These are phyloP conservation scores for Drosophila biarmipes DNA, from an alignment of 1,140 invertebrate species.

Conservation along the genomic window DNA sequence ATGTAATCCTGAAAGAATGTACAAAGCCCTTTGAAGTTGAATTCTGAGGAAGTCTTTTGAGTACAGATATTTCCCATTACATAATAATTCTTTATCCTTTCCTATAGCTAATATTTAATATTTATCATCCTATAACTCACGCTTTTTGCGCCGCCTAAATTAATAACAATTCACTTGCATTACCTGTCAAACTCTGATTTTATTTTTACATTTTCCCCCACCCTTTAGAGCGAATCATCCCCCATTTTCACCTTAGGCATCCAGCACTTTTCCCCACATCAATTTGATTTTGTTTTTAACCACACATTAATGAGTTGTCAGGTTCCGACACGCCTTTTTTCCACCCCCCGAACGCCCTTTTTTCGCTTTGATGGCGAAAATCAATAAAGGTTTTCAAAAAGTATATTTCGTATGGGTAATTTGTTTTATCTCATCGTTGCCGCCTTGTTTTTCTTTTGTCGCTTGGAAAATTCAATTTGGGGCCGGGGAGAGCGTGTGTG, in stretches of 20 bases:
- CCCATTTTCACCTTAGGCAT: constrained; percentile 13
- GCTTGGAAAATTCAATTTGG: constrained; percentile 70
- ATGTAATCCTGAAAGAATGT: too few relatives aligned
- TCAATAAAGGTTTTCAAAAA: constrained; percentile 71
- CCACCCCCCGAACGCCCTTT: background rate
- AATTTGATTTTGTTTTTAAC: constrained; percentile 41
- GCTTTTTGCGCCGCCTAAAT: background rate
- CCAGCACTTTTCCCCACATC: constrained; percentile 7
- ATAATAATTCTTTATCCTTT: too few relatives aligned
- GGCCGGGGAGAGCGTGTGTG: constrained; percentile 26
- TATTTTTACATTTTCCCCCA: constrained; percentile 13
- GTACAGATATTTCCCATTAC: too few relatives aligned
- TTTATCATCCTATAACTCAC: background rate
- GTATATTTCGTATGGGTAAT: constrained; percentile 46
- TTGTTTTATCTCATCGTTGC: constrained; percentile 56
- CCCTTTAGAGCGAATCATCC: constrained; percentile 12
- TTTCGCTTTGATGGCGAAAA: constrained; percentile 45
- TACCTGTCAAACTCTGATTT: constrained; percentile 9
- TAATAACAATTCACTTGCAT: background rate
- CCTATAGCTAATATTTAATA: too few relatives aligned
- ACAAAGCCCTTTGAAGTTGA: too few relatives aligned
- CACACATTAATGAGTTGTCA: constrained; percentile 47
- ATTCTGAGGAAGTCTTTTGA: too few relatives aligned
- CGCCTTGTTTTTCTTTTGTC: constrained; percentile 65
- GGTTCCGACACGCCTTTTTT: constrained; percentile 15